These are phyloP conservation scores for Egretta garzetta DNA, from an alignment of 2,113 vertebrate species.

Conservation along the genomic window DNA sequence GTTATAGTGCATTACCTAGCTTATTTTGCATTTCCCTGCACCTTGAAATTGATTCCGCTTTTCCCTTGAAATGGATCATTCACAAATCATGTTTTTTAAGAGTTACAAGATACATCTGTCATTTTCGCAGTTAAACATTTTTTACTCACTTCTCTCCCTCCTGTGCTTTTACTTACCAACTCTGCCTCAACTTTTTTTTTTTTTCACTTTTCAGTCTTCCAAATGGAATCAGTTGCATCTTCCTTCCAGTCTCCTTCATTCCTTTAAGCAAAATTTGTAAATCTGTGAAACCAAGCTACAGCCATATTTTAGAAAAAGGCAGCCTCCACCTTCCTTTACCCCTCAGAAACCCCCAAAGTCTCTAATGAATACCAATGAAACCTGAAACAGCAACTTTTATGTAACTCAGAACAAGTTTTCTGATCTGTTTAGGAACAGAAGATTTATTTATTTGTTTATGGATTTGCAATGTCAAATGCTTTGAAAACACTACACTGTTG, in stretches of 20 bases:
- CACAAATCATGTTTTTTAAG: neutral
- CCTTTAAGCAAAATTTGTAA: neutral
- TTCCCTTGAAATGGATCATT: neutral
- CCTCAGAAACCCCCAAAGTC: neutral
- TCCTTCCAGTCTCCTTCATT: neutral
- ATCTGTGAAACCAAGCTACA: neutral
- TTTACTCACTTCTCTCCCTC: neutral
- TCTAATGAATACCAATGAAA: neutral
- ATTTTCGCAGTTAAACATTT: neutral
- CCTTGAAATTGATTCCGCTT: neutral
- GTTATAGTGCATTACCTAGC: neutral
- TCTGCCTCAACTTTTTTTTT: neutral
- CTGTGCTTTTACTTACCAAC: neutral
- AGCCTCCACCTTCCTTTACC: neutral
- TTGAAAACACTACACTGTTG: neutral
- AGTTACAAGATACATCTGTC: neutral
- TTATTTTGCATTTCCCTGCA: neutral
- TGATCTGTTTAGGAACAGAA: neutral
- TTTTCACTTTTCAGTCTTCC: neutral
- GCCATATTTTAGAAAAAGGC: neutral
- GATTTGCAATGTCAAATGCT: neutral
- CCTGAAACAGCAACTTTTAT: neutral
- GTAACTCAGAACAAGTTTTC: neutral
- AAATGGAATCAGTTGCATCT: neutral
- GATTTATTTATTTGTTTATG: neutral